A percentile compares a stretch with the other conserved stretches of the same genome.
Evolutionary conservation across 2,113 vertebrate genomes (phyloP).

Genomic region (Laterallus jamaicensis): DNA sequence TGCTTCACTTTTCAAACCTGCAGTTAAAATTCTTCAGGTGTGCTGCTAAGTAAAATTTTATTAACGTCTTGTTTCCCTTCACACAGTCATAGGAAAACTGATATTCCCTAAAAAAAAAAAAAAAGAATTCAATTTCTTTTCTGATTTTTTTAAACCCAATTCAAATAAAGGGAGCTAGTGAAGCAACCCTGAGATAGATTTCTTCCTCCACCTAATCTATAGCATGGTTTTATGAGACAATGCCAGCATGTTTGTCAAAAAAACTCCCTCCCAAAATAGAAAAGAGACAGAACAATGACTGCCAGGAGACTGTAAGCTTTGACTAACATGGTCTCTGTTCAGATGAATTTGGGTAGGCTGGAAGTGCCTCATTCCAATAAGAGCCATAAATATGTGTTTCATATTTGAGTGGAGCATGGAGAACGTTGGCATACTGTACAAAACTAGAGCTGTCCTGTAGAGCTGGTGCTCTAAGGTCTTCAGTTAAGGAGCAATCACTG

Average conservation of each 20-base stretch:
- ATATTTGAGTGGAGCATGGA: neutral
- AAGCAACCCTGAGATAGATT: neutral
- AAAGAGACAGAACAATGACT: neutral
- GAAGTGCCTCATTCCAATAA: neutral
- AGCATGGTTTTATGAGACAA: neutral
- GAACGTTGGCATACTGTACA: neutral
- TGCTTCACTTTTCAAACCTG: neutral
- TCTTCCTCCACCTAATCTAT: neutral
- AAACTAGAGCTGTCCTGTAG: neutral
- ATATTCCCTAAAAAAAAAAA: neutral
- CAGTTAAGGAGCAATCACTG: neutral
- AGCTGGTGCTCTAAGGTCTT: neutral
- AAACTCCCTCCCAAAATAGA: neutral
- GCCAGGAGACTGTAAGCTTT: neutral
- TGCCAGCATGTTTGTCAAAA: neutral
- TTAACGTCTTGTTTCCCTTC: neutral
- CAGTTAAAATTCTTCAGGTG: neutral
- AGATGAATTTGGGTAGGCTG: neutral
- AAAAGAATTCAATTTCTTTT: neutral
- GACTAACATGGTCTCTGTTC: neutral
- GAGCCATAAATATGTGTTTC: neutral
- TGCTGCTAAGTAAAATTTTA: neutral
- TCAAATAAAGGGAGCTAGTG: neutral
- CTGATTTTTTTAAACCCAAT: neutral
- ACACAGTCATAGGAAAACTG: neutral